phyloP scores from a whole-genome alignment of 2,888 invertebrate species.

The Cecidostiba fungosa region DNA sequence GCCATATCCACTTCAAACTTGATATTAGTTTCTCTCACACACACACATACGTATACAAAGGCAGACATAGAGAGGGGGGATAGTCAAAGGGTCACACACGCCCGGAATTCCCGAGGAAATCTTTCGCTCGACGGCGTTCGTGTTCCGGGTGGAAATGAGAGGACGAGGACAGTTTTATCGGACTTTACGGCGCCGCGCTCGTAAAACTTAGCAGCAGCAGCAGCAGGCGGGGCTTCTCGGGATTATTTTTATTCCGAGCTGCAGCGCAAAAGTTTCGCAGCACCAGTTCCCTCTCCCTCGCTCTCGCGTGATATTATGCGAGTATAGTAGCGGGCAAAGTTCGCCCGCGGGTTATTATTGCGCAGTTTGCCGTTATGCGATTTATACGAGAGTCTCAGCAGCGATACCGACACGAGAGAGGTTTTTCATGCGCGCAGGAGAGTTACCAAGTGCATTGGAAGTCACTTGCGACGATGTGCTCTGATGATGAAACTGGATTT shows the following conservation, averaged over 20 bases:
- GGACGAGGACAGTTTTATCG: constrained; percentile 47
- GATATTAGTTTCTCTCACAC: constrained; percentile 34
- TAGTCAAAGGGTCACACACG: constrained; percentile 22
- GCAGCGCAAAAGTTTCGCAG: constrained; percentile 12
- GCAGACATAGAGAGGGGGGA: background rate
- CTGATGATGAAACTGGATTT: background rate
- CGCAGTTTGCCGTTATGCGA: constrained; percentile 21
- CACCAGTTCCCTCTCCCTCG: background rate
- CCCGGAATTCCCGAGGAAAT: constrained; percentile 21
- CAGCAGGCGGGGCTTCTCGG: background rate
- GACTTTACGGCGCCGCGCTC: constrained; percentile 52
- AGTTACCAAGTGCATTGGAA: constrained; percentile 24
- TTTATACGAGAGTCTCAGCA: constrained; percentile 4
- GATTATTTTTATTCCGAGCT: constrained; percentile 47
- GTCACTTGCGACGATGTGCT: background rate
- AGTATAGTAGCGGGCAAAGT: background rate
- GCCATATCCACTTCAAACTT: constrained; percentile 33
- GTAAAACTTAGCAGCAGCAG: constrained; percentile 34
- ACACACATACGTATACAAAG: background rate
- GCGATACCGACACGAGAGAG: background rate
- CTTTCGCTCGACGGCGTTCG: constrained; percentile 26
- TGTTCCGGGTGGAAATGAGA: constrained; percentile 59
- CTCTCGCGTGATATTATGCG: background rate
- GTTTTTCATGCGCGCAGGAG: background rate
- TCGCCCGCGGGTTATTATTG: constrained; percentile 29